Conservation (phyloP, 2,888 invertebrate genomes). For the Marasmarcha lunaedactyla region DNA sequence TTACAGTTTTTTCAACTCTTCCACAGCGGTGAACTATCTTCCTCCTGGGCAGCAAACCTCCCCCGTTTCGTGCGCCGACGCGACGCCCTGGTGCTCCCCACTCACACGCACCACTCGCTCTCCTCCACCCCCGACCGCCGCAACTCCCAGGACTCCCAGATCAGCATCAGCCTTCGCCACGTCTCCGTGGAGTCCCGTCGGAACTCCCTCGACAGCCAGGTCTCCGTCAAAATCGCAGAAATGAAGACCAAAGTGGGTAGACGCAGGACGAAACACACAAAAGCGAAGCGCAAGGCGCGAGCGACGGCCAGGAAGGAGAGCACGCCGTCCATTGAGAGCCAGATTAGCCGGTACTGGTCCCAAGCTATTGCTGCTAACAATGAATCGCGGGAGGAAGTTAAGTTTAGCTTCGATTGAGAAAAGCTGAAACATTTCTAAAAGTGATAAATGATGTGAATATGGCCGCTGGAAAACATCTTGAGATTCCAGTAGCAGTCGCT, state of each 20-base stretch:
- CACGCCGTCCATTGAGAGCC: slow-evolving; percentile 86
- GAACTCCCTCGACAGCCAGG: slow-evolving; percentile 89
- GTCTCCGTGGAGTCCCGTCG: slow-evolving; percentile 89
- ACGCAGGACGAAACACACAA: slow-evolving; percentile 54
- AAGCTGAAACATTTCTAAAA: too few species aligned
- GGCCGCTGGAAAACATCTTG: too few species aligned
- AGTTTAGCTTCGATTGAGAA: slow-evolving; percentile 47
- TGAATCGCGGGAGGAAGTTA: slow-evolving; percentile 63
- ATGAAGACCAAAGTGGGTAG: slow-evolving; percentile 79
- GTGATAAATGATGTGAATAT: too few species aligned
- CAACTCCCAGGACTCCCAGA: slow-evolving; percentile 75
- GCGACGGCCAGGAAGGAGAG: slow-evolving; percentile 71
- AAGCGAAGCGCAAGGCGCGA: slow-evolving; percentile 50
- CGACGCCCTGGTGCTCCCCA: slow-evolving; percentile 78
- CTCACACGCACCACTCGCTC: slow-evolving; percentile 58
- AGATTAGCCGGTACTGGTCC: slow-evolving; percentile 76
- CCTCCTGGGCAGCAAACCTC: slow-evolving; percentile 92
- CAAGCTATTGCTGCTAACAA: slow-evolving; percentile 72
- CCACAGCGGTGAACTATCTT: slow-evolving; percentile 87
- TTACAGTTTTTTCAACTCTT: too few species aligned
- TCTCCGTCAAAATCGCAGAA: slow-evolving; percentile 87
- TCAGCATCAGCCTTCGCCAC: slow-evolving; percentile 83
- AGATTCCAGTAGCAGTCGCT: too few species aligned
- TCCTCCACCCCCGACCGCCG: slow-evolving; percentile 71
- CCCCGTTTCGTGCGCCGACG: slow-evolving; percentile 88